phyloP scores from a whole-genome alignment of 2,888 invertebrate species.

The Linyphia triangularis region DNA sequence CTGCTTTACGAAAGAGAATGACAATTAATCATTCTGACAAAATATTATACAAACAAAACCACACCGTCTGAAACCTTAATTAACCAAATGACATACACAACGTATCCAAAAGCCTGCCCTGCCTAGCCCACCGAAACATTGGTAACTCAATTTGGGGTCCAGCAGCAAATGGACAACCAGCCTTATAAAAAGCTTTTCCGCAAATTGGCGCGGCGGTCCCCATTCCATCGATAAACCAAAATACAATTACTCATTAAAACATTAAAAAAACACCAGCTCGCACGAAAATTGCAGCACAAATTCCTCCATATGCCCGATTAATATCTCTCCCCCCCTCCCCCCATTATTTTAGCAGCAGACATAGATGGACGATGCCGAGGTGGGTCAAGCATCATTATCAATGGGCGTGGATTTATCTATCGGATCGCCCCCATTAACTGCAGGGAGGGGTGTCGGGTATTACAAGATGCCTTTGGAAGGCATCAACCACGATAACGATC shows the following conservation, averaged over 20 bases:
- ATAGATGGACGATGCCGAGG: conserved; percentile 52
- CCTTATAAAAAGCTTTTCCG: conserved; percentile 37
- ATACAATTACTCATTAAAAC: conserved; percentile 67
- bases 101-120: too few relatives aligned
- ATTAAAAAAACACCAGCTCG: conserved; percentile 72
- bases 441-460: conserved; percentile 71
- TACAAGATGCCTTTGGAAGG: conserved; percentile 47
- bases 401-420: conserved; percentile 73
- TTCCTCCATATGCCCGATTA: conserved; percentile 64
- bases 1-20: too few relatives aligned
- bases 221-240: conserved; percentile 55
- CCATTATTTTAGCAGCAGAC: conserved; percentile 47
- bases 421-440: conserved; percentile 71
- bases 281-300: conserved; percentile 66
- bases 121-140: too few relatives aligned
- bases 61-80: too few relatives aligned
- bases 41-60: too few relatives aligned
- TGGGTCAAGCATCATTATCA: conserved; percentile 72
- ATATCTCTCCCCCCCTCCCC: conserved; percentile 37
- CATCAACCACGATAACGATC: conserved; percentile 63
- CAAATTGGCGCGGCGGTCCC: conserved; percentile 40
- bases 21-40: too few relatives aligned
- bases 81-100: too few relatives aligned
- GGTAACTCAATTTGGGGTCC: neutral
- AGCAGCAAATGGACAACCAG: neutral